phyloP scores from a whole-genome alignment of 53 echinoderm and acorn worm genomes.

The Henricia sp. region DNA sequence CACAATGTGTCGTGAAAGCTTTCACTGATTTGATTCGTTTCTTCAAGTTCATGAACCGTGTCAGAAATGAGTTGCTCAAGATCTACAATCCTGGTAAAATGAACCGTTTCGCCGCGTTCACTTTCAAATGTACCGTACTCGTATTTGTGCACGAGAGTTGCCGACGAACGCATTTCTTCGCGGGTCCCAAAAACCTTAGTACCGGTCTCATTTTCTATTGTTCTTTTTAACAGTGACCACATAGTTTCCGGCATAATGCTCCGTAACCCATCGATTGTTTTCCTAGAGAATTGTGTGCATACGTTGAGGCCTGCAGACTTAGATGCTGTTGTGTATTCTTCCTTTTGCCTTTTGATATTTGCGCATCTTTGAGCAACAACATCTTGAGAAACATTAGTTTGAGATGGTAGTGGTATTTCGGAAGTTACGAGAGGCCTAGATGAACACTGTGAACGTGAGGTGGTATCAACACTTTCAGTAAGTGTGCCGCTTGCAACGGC shows the following conservation, averaged over 20 bases:
- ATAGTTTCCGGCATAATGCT: constrained; percentile 28
- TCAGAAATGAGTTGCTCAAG: background rate
- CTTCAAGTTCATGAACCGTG: background rate
- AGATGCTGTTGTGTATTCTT: background rate
- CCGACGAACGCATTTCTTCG: background rate
- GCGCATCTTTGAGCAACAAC: background rate
- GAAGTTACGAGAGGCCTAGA: background rate
- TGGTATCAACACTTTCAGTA: background rate
- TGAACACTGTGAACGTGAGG: background rate
- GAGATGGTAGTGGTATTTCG: background rate
- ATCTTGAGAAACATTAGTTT: too few species aligned
- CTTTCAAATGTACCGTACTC: background rate
- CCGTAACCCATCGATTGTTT: constrained; percentile 15
- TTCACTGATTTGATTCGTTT: background rate
- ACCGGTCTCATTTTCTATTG: background rate
- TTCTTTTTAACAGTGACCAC: constrained; percentile 4
- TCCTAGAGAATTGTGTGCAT: constrained; percentile 15
- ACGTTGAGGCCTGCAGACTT: constrained; percentile 1
- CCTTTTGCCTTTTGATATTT: constrained; percentile 12
- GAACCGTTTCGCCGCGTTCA: background rate
- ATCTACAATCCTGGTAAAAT: background rate
- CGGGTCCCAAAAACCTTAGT: background rate
- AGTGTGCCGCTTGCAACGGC: background rate
- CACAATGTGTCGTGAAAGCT: constrained; percentile 12
- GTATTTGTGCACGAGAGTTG: background rate